Evolutionary conservation across 2,113 vertebrate genomes (phyloP), one percentile per base, ranked within the genome.

Genomic region (Poeciliopsis turrubarensis): DNA sequence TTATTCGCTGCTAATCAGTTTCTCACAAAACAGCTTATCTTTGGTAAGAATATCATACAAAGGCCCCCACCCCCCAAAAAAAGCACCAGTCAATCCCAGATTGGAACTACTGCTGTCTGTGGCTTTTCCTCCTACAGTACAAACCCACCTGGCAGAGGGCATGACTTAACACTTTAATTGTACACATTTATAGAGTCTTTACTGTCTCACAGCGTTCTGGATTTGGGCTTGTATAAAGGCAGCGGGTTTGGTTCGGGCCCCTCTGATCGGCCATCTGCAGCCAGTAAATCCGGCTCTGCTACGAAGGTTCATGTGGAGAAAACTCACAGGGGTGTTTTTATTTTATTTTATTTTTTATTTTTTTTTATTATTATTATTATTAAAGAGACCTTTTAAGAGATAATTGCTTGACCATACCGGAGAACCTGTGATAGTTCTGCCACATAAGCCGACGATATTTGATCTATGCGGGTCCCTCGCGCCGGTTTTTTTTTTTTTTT

Each of bases 211-310:
- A 64, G 83, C 88, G 75, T 66, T 61, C 78, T 85, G 85, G 81
- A 89, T 87, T 85, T 87, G 71, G 73, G 80, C 72, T 80, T 92
- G 89, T 91, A 91, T 88, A 77, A 89, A 88, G 83, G 76, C 78
- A 87, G 79, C 60, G 84, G 73, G 89, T 79, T 80, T 12, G 75
- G 71, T 71, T 79, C 73, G 41, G 77, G 1, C 37, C 84, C 68
- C 83, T 88, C 79, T 78, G 75, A 74, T 75, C 73, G 37, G 79
- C 89, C 93, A 94, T 91, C 92, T 94, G 92, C 82, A 85, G 69
- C 76, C 82, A 80, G 91, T 94, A 94, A 93, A 94, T 90, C 85
- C 86, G 75, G 82, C 81, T 84, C 76, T 82, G 81, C 90, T 91
- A 89, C 83, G 86, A 79, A 87, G 90, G 87, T 75, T 75, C 88